Base-by-base conservation (phyloP, 2,797 vertebrate genomes). In the Eleutherodactylus coqui region DNA sequence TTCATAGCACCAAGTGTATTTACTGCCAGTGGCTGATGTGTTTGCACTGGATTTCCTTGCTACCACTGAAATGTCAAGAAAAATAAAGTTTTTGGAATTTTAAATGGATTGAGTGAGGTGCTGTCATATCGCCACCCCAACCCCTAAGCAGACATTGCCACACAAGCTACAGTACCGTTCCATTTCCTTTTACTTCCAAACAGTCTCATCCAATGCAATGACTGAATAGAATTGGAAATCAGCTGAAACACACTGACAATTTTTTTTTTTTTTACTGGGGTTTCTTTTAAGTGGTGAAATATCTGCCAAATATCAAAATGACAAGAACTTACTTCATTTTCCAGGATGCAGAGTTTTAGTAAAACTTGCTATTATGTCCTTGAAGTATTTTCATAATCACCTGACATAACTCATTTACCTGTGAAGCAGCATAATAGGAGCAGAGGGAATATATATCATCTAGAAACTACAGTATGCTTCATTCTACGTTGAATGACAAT, bases 281-380 rank as follows among this genome's bases (percentile, higher is more conserved):
- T 17, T 19, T 67, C 1, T 67, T 36, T 67, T 67, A 67, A 7
- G 8, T 2, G 11, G 4, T 67, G 2, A 67, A 38, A 34, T 36
- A 36, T 8, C 14, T 64, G 14, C 29, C 3, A 64, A 32, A 36
- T 34, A 13, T 34, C n/a, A 60, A 60, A 60, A 29, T 29, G 10
- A 32, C 3, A 5, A 32, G 3, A 34, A 6, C 14, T 27, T 32
- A 16, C 19, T 72, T 72, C 2, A 72, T 72, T 72, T 43, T 43
- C 21, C 38, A 41, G 36, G 38, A 41, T 38, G 34, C 3, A 24
- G 19, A 24, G 17, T 72, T 72, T 72, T n/a, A 11, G 34, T 41
- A 70, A n/a, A 70, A 70, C 36, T 76, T 76, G 24, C 29, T 45
- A 49, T 47, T 5, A 19, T 34, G 17, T 76, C 75, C 75, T 77